Evolutionary conservation across 2,888 invertebrate genomes (phyloP).

Genomic region (Tetragonisca angustula): DNA sequence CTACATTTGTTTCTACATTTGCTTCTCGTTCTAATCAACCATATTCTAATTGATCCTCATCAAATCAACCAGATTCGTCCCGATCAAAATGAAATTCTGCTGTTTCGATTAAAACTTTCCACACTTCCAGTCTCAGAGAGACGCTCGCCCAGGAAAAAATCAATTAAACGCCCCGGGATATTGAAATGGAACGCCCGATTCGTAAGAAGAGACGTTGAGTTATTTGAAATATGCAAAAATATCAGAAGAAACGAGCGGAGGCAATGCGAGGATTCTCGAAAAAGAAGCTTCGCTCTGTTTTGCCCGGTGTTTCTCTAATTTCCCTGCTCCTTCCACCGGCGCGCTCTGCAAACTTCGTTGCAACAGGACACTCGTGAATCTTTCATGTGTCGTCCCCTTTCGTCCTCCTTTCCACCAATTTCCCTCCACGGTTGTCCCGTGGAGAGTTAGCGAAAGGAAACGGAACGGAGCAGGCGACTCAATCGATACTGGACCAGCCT

Average conservation of each 20-base stretch:
- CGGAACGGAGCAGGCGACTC: conserved; percentile 53
- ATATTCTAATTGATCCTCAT: too few species aligned
- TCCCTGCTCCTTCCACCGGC: not conserved
- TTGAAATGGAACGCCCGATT: not conserved
- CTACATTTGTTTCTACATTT: too few species aligned
- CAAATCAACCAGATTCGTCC: too few species aligned
- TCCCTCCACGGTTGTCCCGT: not conserved
- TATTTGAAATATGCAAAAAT: not conserved
- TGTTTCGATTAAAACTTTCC: too few species aligned
- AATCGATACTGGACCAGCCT: conserved; percentile 69
- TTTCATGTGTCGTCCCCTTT: conserved; percentile 39
- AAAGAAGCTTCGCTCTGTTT: conserved; percentile 23
- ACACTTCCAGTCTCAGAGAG: not conserved
- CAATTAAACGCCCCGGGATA: not conserved
- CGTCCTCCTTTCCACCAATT: not conserved
- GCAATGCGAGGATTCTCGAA: not conserved
- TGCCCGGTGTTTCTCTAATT: conserved; percentile 36
- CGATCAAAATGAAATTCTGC: too few species aligned
- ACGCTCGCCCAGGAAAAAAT: not conserved
- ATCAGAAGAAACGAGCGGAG: not conserved
- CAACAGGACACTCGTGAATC: conserved; percentile 46
- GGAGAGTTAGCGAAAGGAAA: conserved; percentile 45
- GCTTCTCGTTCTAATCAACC: too few species aligned
- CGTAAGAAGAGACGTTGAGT: too few species aligned
- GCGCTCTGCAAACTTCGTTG: conserved; percentile 24